Conservation (phyloP, 2,888 invertebrate species). For the Melanotus villosus region DNA sequence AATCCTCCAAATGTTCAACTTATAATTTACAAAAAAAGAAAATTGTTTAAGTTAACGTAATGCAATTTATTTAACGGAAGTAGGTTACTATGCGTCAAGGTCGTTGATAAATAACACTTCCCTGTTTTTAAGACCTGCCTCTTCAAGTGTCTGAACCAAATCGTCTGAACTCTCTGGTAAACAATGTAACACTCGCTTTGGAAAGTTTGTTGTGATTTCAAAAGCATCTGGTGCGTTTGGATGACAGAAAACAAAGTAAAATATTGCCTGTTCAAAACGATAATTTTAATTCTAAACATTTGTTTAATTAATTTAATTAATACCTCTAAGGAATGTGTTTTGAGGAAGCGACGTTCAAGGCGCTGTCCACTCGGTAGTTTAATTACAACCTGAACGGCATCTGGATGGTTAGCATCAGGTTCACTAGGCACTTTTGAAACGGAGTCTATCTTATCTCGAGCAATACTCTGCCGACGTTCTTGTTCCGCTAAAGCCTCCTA, state of each 20-base stretch:
- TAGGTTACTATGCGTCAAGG: constrained; percentile 79
- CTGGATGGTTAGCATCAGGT: constrained; percentile 78
- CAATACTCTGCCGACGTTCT: constrained; percentile 71
- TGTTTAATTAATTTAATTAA: neutral
- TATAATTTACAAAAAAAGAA: constrained; percentile 16
- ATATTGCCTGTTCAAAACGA: constrained; percentile 81
- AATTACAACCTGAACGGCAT: constrained; percentile 88
- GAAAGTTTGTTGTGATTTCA: constrained; percentile 96
- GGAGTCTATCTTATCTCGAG: constrained; percentile 77
- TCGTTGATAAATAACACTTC: constrained; percentile 96
- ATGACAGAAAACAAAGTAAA: constrained; percentile 96
- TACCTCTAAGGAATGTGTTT: constrained; percentile 87
- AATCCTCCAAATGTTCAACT: constrained; percentile 11
- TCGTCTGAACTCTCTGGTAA: constrained; percentile 68
- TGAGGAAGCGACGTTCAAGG: constrained; percentile 88
- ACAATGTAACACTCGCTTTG: constrained; percentile 85
- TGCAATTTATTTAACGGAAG: constrained; percentile 13
- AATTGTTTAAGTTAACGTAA: constrained; percentile 1
- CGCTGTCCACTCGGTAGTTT: constrained; percentile 93
- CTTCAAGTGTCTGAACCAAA: constrained; percentile 74
- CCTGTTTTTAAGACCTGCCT: constrained; percentile 88
- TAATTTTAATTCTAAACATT: neutral
- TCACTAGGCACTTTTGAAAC: constrained; percentile 80
- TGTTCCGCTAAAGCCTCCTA: constrained; percentile 68
- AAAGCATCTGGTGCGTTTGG: constrained; percentile 93